A percentile compares a stretch with the other conserved stretches of the same genome.
phyloP scores from a whole-genome alignment of 1,140 invertebrate genomes.

The Drosophila mayri region DNA sequence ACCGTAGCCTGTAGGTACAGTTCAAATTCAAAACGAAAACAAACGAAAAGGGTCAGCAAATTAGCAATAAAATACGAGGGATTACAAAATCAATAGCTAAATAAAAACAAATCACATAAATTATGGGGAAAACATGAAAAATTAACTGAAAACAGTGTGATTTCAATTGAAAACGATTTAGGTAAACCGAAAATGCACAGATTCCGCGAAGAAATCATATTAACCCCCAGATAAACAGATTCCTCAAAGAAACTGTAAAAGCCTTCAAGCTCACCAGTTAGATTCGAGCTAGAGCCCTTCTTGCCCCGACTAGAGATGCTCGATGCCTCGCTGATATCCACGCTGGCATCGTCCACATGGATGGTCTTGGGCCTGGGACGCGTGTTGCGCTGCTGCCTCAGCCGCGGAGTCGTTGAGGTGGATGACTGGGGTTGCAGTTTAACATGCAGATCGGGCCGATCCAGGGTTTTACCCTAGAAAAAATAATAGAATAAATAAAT shows the following conservation, averaged over 20 bases:
- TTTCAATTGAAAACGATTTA: conserved; percentile 17
- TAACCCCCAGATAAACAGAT: neutral
- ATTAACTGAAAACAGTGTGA: conserved; percentile 17
- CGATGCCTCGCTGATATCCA: conserved; percentile 90
- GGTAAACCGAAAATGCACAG: conserved; percentile 25
- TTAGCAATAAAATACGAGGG: conserved; percentile 32
- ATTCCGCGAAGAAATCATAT: neutral
- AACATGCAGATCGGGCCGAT: conserved; percentile 89
- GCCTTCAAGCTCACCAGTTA: conserved; percentile 88
- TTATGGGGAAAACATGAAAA: conserved; percentile 55
- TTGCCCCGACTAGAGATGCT: conserved; percentile 90
- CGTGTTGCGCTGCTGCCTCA: conserved; percentile 86
- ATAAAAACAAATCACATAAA: conserved; percentile 30
- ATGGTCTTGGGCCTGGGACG: conserved; percentile 94
- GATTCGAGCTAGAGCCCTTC: conserved; percentile 92
- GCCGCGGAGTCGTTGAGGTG: conserved; percentile 86
- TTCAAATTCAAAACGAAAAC: conserved; percentile 84
- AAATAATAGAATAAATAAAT: neutral
- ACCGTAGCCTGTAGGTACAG: conserved; percentile 72
- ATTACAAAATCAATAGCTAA: conserved; percentile 30
- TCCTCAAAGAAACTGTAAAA: neutral
- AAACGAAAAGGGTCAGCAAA: conserved; percentile 56
- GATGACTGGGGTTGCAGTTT: conserved; percentile 72
- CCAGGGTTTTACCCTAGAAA: conserved; percentile 90
- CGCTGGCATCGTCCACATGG: conserved; percentile 92